Percentiles rank a stretch among this genome's conserved stretches.
Conservation (phyloP, 1,140 invertebrate species). For the Heliothis virescens region DNA sequence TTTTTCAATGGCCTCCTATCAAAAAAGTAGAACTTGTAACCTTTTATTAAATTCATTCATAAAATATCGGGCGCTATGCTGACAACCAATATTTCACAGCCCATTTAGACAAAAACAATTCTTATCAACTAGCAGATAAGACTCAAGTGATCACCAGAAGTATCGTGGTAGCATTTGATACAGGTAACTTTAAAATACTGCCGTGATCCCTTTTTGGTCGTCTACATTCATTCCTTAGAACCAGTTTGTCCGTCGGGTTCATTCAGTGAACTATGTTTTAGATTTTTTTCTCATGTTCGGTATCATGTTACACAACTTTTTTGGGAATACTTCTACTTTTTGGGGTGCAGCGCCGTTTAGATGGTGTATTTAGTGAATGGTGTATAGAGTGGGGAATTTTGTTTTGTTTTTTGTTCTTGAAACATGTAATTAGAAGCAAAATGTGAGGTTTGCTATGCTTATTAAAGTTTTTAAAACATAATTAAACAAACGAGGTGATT, state of each 20-base stretch:
- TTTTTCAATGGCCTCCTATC: neutral
- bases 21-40: neutral
- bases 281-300: slow-evolving; percentile 34
- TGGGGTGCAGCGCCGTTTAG: slow-evolving; percentile 2
- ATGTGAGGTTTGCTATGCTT: neutral
- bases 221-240: slow-evolving; percentile 47
- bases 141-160: neutral
- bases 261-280: slow-evolving; percentile 48
- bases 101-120: neutral
- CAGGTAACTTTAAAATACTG: slow-evolving; percentile 33
- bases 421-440: no score
- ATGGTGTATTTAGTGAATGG: neutral
- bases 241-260: slow-evolving; percentile 33
- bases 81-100: neutral
- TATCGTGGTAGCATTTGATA: slow-evolving; percentile 24
- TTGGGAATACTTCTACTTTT: slow-evolving; percentile 5
- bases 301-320: slow-evolving; percentile 24
- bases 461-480: neutral
- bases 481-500: neutral
- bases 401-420: neutral
- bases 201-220: slow-evolving; percentile 28
- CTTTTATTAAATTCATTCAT: slow-evolving; percentile 43
- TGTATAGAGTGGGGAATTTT: neutral
- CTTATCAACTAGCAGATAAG: slow-evolving; percentile 3
- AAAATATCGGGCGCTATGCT: slow-evolving; percentile 19